Evolutionary conservation across 2,797 vertebrate species (phyloP).

Genomic region (Remorina albescens): DNA sequence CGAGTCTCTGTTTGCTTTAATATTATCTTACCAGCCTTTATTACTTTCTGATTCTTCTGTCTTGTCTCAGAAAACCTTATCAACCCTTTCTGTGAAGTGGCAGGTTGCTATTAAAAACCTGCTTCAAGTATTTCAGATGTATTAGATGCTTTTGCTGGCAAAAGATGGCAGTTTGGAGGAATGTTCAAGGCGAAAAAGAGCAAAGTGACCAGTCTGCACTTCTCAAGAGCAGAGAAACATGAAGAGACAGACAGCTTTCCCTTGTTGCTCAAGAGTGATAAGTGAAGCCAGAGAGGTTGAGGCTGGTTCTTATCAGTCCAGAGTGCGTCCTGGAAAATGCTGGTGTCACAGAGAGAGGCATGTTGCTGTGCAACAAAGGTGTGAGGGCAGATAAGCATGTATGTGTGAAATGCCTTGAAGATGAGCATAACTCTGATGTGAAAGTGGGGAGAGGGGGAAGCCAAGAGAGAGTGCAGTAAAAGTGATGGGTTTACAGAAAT

Average conservation of each 20-base stretch:
- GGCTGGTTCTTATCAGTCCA: conserved; percentile 73
- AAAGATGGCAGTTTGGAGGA: conserved; percentile 17
- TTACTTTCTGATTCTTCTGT: conserved; percentile 38
- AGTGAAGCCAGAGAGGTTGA: conserved; percentile 69
- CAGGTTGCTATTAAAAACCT: conserved; percentile 60
- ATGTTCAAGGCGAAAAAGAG: conserved; percentile 16
- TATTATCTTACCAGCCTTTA: conserved; percentile 37
- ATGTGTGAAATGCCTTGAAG: conserved; percentile 69
- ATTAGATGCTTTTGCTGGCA: conserved; percentile 50
- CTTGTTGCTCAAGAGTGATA: conserved; percentile 77
- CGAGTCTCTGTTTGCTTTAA: conserved; percentile 42
- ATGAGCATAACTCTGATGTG: conserved; percentile 65
- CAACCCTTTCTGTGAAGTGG: conserved; percentile 33
- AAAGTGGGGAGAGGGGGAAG: conserved; percentile 25
- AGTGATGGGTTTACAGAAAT: conserved; percentile 20
- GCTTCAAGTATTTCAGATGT: conserved; percentile 27
- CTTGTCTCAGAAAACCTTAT: conserved; percentile 28
- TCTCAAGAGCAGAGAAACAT: conserved; percentile 61
- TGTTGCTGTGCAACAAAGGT: conserved; percentile 75
- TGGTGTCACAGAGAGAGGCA: conserved; percentile 55
- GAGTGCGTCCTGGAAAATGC: conserved; percentile 63
- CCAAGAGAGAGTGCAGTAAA: too few species aligned
- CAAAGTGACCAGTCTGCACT: conserved; percentile 41
- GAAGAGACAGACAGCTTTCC: conserved; percentile 59
- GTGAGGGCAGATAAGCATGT: conserved; percentile 74